Evolutionary conservation across 2,113 vertebrate species (phyloP).

Genomic region (Pseudois nayaur): DNA sequence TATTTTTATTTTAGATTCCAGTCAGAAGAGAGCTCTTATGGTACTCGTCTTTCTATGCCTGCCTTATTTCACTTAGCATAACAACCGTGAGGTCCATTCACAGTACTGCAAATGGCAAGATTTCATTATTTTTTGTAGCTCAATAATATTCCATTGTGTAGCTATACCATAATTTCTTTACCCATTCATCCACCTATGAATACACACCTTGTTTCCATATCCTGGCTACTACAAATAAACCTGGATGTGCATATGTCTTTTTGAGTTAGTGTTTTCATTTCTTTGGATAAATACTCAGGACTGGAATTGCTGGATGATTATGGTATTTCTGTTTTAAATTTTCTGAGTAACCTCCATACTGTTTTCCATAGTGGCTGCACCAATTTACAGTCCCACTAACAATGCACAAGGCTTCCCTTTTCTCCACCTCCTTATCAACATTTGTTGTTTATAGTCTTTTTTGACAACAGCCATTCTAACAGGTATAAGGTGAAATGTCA

Average conservation of each 20-base stretch:
- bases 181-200: not conserved
- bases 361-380: not conserved
- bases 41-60: not conserved
- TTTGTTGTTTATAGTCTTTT: not conserved
- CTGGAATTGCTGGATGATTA: not conserved
- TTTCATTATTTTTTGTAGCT: not conserved
- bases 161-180: not conserved
- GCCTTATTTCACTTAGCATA: not conserved
- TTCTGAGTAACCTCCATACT: not conserved
- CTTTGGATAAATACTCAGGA: not conserved
- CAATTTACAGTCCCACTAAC: not conserved
- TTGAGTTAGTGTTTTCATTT: not conserved
- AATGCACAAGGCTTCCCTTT: not conserved
- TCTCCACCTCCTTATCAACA: not conserved
- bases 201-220: not conserved
- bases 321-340: not conserved
- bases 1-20: not conserved
- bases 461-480: not conserved
- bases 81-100: not conserved
- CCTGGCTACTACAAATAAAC: not conserved
- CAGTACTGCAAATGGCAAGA: not conserved
- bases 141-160: not conserved
- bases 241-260: not conserved
- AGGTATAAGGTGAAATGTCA: not conserved
- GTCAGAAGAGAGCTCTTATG: not conserved